Evolutionary conservation across 2,113 vertebrate genomes (phyloP).

Genomic region (Corythoichthys haematopterus): DNA sequence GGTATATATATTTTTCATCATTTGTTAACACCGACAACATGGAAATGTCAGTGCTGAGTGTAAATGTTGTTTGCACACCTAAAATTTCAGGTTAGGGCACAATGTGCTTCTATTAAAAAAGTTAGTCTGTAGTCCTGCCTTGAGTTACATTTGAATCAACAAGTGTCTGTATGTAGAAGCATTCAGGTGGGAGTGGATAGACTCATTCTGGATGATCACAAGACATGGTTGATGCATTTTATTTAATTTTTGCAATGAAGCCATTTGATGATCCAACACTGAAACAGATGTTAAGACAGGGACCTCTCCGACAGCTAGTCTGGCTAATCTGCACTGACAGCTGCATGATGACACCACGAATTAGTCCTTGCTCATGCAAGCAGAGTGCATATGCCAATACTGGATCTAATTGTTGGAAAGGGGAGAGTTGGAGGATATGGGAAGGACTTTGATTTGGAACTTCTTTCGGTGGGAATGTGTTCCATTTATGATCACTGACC

Average conservation of each 20-base stretch:
- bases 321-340: conserved; percentile 62
- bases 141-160: conserved; percentile 4
- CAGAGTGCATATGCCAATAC: conserved; percentile 62
- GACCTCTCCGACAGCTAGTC: conserved; percentile 42
- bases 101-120: too few species aligned
- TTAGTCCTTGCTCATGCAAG: conserved; percentile 61
- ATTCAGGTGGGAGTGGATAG: neutral
- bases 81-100: too few species aligned
- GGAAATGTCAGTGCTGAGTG: too few species aligned
- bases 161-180: neutral
- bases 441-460: conserved; percentile 39
- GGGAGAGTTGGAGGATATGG: conserved; percentile 4
- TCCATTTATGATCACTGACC: conserved; percentile 19
- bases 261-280: conserved; percentile 17
- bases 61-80: too few species aligned
- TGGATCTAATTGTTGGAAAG: conserved; percentile 54
- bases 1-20: too few species aligned
- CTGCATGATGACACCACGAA: conserved; percentile 59
- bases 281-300: conserved; percentile 33
- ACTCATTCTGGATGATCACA: conserved; percentile 6
- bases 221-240: neutral
- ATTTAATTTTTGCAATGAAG: conserved; percentile 10
- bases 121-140: too few species aligned
- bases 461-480: conserved; percentile 37
- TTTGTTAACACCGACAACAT: too few species aligned